A percentile compares a stretch with the other conserved stretches of the same genome.
Conservation (phyloP, 2,797 vertebrate genomes). For the Bufotes viridis region DNA sequence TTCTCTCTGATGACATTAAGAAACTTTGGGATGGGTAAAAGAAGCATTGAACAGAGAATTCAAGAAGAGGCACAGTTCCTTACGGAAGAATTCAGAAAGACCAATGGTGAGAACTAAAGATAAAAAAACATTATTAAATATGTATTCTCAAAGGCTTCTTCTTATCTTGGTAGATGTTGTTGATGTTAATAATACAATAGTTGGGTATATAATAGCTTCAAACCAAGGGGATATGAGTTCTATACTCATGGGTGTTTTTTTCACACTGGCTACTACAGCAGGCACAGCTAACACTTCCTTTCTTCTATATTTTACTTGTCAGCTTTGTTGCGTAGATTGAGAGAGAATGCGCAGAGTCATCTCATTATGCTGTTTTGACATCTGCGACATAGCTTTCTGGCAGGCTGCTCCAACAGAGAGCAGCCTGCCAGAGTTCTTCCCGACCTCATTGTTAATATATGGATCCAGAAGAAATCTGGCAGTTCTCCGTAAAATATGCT, state of each 20-base stretch:
- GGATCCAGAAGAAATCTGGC: too few species aligned
- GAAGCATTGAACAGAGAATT: slow-evolving; percentile 22
- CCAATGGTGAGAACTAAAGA: background rate
- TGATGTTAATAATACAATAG: background rate
- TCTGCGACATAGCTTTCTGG: too few species aligned
- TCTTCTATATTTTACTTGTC: background rate
- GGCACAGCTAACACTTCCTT: background rate
- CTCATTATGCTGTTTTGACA: background rate
- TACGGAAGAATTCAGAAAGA: background rate
- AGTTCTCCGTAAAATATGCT: too few species aligned
- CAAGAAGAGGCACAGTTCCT: slow-evolving; percentile 25
- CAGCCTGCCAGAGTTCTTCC: background rate
- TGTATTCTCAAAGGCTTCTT: background rate
- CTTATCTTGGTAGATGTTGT: background rate
- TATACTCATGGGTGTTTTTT: too few species aligned
- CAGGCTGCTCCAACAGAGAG: too few species aligned
- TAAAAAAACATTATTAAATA: background rate
- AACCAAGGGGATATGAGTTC: too few species aligned
- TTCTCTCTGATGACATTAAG: slow-evolving; percentile 18
- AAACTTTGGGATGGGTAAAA: slow-evolving; percentile 23
- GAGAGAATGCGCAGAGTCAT: background rate
- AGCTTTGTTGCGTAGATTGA: background rate
- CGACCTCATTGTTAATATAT: too few species aligned
- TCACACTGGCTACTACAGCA: background rate
- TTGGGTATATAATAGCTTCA: too few species aligned